Base-by-base conservation (phyloP, 2,888 invertebrate species). In the Sicus ferrugineus region DNA sequence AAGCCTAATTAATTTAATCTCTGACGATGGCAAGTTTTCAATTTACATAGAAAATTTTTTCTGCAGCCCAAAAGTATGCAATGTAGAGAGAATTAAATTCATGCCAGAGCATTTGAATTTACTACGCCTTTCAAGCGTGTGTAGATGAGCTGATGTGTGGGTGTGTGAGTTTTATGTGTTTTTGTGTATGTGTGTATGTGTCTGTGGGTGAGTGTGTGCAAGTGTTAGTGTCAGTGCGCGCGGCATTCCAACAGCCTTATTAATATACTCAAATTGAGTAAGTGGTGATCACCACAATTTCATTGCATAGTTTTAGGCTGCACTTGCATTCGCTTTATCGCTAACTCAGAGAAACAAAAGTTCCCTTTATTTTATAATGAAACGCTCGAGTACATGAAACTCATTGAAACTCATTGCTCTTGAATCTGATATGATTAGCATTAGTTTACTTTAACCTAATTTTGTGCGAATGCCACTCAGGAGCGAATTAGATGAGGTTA, bases 11-110 rank as follows among this genome's bases (percentile, higher is more conserved):
- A 65, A 54, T 54, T 54, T 38, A 54, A 52, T 52, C 65, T 54
- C 26, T 16, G 16, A 14, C 65, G 34, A 31, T 50, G 52, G 50
- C n/a, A 34, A 38, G 50, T 54, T 65, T 54, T 54, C 31, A 65
- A 65, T 65, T 65, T 65, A 34, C 65, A 65, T 65, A 38, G 34
- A 31, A 31, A 19, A 52, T 19, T 65, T 54, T 61, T 31, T 34
- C 7, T 23, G 50, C 50, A 34, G 64, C 50, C 54, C 31, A 42
- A 62, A 48, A 28, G 28, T 23, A 48, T 62, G 46, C n/a, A 23
- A 21, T 31, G 11, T 23, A n/a, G n/a, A 50, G 30, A 63, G 21
- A 52, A 52, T 19, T 19, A 26, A 52, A 52, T 19, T n/a, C 9
- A 26, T 30, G 5, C 14, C 26, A 23, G 16, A 21, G 34, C n/a